Percentiles rank a stretch among this genome's conserved stretches.
Conservation (phyloP, 2,113 vertebrate genomes). For the Holacanthus passer region DNA sequence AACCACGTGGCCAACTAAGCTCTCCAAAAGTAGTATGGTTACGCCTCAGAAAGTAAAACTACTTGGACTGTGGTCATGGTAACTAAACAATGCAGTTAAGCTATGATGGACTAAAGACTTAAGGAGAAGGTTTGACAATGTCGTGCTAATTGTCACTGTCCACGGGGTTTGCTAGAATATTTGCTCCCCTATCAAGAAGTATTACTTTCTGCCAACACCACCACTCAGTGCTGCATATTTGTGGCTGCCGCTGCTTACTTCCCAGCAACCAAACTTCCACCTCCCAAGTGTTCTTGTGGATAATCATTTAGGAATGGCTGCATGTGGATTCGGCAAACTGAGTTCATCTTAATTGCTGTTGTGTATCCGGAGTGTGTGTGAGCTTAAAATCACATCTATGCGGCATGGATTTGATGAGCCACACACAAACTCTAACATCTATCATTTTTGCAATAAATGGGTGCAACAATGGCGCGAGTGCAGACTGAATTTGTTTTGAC, state of each 20-base stretch:
- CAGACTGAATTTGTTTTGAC: conserved; percentile 1
- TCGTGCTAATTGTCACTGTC: neutral
- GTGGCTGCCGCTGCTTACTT: neutral
- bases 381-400: neutral
- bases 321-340: neutral
- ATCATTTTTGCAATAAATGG: conserved; percentile 13
- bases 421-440: neutral
- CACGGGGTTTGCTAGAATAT: neutral
- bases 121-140: neutral
- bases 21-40: neutral
- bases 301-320: conserved; percentile 1
- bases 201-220: conserved; percentile 1
- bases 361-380: no score
- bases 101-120: neutral
- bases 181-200: neutral
- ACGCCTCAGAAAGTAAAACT: neutral
- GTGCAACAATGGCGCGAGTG: conserved; percentile 2
- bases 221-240: conserved; percentile 16
- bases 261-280: conserved; percentile 1
- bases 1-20: neutral
- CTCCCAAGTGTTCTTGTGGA: neutral
- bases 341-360: neutral
- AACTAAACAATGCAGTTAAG: neutral
- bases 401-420: neutral
- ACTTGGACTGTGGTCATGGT: neutral